A percentile compares a stretch with the other conserved stretches of the same genome.
Conservation (phyloP, 2,888 invertebrate species). For the Electrophaes corylata region DNA sequence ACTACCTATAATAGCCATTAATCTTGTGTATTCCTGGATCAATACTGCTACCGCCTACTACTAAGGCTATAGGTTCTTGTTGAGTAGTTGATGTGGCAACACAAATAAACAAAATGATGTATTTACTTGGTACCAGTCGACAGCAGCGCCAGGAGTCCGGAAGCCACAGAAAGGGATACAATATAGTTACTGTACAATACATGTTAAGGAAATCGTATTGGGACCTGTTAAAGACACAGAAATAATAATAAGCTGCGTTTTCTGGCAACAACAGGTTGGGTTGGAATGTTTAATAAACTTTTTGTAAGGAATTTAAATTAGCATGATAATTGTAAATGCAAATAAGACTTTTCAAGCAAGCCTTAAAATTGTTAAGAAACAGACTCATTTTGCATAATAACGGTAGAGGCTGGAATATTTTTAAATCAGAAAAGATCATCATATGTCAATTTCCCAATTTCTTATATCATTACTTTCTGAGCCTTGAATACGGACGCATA, state of each 20-base stretch:
- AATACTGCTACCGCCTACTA: not conserved
- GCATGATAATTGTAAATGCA: not conserved
- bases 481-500: too few relatives aligned
- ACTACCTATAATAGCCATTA: not conserved
- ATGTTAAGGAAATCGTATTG: conserved; percentile 43
- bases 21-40: not conserved
- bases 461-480: not conserved
- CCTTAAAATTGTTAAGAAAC: not conserved
- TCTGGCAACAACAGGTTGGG: not conserved
- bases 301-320: not conserved
- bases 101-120: conserved; percentile 32
- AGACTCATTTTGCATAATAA: not conserved
- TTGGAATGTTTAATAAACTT: too few relatives aligned
- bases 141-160: conserved; percentile 95
- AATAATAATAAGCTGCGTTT: conserved; percentile 2
- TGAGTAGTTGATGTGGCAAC: conserved; percentile 39
- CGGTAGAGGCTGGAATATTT: not conserved
- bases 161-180: conserved; percentile 94
- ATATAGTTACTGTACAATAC: conserved; percentile 90
- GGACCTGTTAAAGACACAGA: conserved; percentile 35
- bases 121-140: conserved; percentile 93
- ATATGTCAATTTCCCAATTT: not conserved
- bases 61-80: not conserved
- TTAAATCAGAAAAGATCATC: not conserved
- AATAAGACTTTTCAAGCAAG: not conserved